These are phyloP conservation scores for Xenopus petersii DNA, from an alignment of 2,797 vertebrate species.

Conservation along the genomic window DNA sequence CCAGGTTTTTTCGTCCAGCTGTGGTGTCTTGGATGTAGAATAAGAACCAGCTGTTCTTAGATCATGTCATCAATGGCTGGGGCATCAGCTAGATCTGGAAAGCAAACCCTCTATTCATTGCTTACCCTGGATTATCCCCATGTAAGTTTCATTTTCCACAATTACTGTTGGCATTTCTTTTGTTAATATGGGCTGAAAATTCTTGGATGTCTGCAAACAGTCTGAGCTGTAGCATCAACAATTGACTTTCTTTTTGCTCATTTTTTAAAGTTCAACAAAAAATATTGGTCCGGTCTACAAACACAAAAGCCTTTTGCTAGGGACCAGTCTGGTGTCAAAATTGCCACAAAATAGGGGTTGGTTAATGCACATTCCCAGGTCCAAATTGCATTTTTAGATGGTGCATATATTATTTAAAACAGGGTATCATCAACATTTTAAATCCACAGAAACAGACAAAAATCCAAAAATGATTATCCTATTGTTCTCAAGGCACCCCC, in stretches of 20 bases:
- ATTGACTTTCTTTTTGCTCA: not conserved
- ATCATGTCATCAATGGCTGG: not conserved
- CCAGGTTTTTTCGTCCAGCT: not conserved
- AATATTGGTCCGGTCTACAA: too few relatives aligned
- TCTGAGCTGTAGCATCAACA: not conserved
- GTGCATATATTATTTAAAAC: too few relatives aligned
- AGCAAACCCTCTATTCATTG: not conserved
- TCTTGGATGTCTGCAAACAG: slow-evolving; percentile 7
- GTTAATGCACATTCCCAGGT: not conserved
- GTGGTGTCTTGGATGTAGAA: not conserved
- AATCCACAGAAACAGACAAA: too few relatives aligned
- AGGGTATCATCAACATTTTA: too few relatives aligned
- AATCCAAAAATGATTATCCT: too few relatives aligned
- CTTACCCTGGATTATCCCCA: not conserved
- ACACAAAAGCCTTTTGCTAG: not conserved
- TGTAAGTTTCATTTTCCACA: not conserved
- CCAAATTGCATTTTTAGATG: not conserved
- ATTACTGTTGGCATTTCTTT: not conserved
- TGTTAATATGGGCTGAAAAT: not conserved
- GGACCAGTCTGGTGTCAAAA: not conserved
- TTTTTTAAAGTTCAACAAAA: not conserved
- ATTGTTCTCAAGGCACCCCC: too few relatives aligned
- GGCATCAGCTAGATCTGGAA: slow-evolving; percentile 1
- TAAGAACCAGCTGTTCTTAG: slow-evolving; percentile 5
- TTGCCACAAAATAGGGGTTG: too few relatives aligned